Evolutionary conservation across 1,140 invertebrate genomes (phyloP), one percentile per base, ranked within the genome.

Genomic region (Hyles euphorbiae): DNA sequence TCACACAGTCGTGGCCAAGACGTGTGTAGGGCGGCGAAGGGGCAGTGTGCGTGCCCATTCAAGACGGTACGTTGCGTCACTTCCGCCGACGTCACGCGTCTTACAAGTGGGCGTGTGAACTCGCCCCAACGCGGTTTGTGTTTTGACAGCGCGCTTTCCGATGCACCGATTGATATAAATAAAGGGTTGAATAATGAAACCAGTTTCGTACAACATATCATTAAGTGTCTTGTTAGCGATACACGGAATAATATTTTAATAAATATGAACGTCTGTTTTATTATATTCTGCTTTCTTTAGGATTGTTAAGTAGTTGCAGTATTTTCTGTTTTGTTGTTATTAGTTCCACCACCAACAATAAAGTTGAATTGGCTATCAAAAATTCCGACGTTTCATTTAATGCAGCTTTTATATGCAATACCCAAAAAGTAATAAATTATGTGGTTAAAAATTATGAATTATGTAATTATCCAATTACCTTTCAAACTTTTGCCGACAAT

Each of bases 61-160:
- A 86, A 87, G 80, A 81, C 68, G 58, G 61, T 60, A 58, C 71
- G 73, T 84, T 87, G 70, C 85, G 85, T 86, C 75, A 84, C 76
- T 70, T 86, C 81, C 81, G 66, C 60, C 73, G 75, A 84, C 81
- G 83, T 83, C 77, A 85, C 70, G 47, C 66, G 72, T 77, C 80
- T 84, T 84, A 63, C 70, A 82, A 87, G 74, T 77, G 76, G 74
- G 68, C 78, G 81, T 83, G 76, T 81, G 76, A 71, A 76, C 67
- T 63, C 65, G 52, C 74, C 78, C 75, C 74, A 77, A 77, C 60
- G 60, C 53, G 60, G 63, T 69, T 70, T 59, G 70, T 81, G 68
- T 81, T 84, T 77, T 82, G 84, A 84, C 80, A 83, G 73, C 64
- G 74, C 70, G 68, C 45, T 62, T 60, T 63, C 61, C 63, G 66